Percentiles rank a stretch among this genome's conserved stretches.
These are phyloP conservation scores for Chloromyia formosa DNA, from an alignment of 2,888 invertebrate genomes.

Conservation along the genomic window DNA sequence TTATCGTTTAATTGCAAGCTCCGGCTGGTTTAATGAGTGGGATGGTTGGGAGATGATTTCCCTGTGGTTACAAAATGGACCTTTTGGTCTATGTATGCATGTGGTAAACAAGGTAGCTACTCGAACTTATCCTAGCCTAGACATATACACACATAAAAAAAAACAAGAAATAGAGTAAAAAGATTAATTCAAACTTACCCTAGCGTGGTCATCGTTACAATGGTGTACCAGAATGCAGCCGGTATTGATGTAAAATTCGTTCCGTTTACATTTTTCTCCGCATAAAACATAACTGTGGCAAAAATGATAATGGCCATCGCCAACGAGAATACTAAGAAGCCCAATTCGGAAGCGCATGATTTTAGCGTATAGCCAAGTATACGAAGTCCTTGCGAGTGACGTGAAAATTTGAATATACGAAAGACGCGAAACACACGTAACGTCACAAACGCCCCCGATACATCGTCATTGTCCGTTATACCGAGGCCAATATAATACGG, in stretches of 20 bases:
- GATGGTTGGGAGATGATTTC: no score
- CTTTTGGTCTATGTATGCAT: no score
- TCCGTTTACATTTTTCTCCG: slow-evolving; percentile 97
- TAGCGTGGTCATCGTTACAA: slow-evolving; percentile 99
- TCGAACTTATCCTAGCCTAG: no score
- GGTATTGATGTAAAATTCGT: slow-evolving; percentile 99
- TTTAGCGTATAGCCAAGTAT: slow-evolving; percentile 99
- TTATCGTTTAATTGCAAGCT: no score
- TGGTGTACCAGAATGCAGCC: slow-evolving; percentile 99
- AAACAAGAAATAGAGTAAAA: not conserved
- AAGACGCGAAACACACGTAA: slow-evolving; percentile 98
- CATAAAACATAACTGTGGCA: slow-evolving; percentile 99
- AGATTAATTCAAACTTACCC: slow-evolving; percentile 91
- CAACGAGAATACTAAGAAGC: slow-evolving; percentile 98
- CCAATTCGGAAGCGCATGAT: slow-evolving; percentile 98
- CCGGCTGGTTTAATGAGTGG: no score
- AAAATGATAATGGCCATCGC: slow-evolving; percentile 99
- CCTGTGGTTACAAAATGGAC: no score
- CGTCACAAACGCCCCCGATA: slow-evolving; percentile 98
- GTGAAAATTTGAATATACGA: slow-evolving; percentile 99
- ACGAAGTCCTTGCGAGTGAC: slow-evolving; percentile 97
- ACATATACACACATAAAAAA: no score
- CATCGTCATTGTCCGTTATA: slow-evolving; percentile 97
- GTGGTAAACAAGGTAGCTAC: no score
- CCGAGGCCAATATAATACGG: slow-evolving; percentile 99